phyloP scores from a whole-genome alignment of 2,113 vertebrate genomes.

The Cheilinus undulatus region DNA sequence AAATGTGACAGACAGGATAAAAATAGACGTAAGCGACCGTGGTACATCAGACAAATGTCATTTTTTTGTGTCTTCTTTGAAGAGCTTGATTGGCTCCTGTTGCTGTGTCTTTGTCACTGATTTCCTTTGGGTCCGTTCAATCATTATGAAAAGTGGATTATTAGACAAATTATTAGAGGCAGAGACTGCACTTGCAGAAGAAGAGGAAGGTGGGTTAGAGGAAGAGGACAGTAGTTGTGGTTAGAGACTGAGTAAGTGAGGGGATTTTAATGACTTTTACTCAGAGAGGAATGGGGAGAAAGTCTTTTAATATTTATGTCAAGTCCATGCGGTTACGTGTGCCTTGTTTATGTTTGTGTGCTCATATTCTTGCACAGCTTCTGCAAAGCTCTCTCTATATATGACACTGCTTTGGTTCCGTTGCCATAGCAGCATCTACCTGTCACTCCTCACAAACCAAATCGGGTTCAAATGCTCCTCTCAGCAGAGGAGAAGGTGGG shows the following conservation, averaged over 20 bases:
- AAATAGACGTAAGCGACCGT: conserved; percentile 57
- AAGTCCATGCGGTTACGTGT: conserved; percentile 49
- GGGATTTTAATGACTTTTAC: conserved; percentile 51
- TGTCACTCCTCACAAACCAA: conserved; percentile 74
- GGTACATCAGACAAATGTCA: conserved; percentile 25
- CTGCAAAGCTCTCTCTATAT: conserved; percentile 59
- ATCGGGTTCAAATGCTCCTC: conserved; percentile 69
- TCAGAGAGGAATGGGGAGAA: conserved; percentile 46
- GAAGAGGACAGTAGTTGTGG: conserved; percentile 24
- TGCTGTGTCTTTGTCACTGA: conserved; percentile 14
- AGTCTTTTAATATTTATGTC: conserved; percentile 69
- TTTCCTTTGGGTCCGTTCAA: not conserved
- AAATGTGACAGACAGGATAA: conserved; percentile 74
- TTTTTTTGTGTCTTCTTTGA: conserved; percentile 18
- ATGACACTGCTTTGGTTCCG: conserved; percentile 68
- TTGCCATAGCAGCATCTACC: conserved; percentile 83
- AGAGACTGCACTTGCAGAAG: conserved; percentile 24
- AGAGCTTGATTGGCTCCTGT: conserved; percentile 13
- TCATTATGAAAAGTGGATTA: not conserved
- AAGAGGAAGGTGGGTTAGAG: not conserved
- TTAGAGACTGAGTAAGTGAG: conserved; percentile 26
- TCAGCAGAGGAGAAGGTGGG: conserved; percentile 63
- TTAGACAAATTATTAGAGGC: not conserved
- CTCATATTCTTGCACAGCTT: conserved; percentile 40
- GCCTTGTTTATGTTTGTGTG: conserved; percentile 35